Base-by-base conservation (phyloP, 2,113 vertebrate genomes). In the Trichomycterus rosablanca region DNA sequence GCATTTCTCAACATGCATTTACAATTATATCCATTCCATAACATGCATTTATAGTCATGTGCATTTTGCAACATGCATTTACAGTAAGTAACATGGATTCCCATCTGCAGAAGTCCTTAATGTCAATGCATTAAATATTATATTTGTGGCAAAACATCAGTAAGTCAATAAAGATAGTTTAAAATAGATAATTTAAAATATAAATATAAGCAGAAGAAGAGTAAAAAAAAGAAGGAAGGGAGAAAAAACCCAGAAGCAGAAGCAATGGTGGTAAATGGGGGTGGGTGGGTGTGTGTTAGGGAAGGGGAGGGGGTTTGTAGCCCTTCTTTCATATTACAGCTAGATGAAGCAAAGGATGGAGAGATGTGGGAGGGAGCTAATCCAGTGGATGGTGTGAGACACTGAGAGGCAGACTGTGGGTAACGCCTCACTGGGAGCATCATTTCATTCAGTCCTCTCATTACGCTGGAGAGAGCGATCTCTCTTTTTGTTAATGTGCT, bases 261-360 rank as follows among this genome's bases (percentile, higher is more conserved):
- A 16, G 26, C 37, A 26, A 30, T 54, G 34, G 45, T 43, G 7
- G n/a, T 19, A 42, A 16, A 50, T 26, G 58, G 63, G 74, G 77
- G 67, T 68, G 74, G 61, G 75, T 63, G 71, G 75, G 66, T 71
- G 65, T 74, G n/a, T n/a, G n/a, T n/a, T n/a, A n/a, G n/a, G n/a
- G n/a, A n/a, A n/a, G n/a, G n/a, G n/a, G n/a, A n/a, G n/a, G n/a
- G n/a, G n/a, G n/a, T n/a, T n/a, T 79, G 74, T 74, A 77, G 75
- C 74, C 71, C 70, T 70, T 72, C 75, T 75, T 68, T 76, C 74
- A 66, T 67, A 74, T 78, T 81, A 86, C 80, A 84, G 80, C 83
- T 84, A 79, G 81, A 83, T 54, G 55, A 70, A 71, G 73, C 73
- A 79, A 71, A 30, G 24, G 69, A 23, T 57, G 30, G 24, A 48